Evolutionary conservation across 92 coral and sea anemone genomes (phyloP).

Genomic region (Epizoanthus stellaris): DNA sequence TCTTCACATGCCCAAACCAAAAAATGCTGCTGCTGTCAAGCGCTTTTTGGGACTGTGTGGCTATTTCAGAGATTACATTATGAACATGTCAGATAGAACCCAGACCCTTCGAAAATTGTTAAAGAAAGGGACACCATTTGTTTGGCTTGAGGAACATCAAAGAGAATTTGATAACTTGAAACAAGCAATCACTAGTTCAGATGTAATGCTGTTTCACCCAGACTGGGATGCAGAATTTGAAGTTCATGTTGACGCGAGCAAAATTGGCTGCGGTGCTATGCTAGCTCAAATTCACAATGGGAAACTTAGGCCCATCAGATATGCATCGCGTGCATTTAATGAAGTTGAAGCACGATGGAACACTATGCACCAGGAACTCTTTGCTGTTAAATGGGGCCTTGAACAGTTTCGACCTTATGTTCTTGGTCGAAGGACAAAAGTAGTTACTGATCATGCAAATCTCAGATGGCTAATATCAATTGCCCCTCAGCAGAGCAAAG

Average conservation of each 20-base stretch:
- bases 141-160: slow-evolving; percentile 54
- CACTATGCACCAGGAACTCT: slow-evolving; percentile 58
- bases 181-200: slow-evolving; percentile 54
- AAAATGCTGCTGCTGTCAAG: slow-evolving; percentile 51
- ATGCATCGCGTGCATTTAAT: not conserved
- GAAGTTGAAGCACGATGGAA: slow-evolving; percentile 59
- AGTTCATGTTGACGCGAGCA: slow-evolving; percentile 57
- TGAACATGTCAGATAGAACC: slow-evolving; percentile 47
- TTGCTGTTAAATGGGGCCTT: slow-evolving; percentile 54
- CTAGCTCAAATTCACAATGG: slow-evolving; percentile 55
- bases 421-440: slow-evolving; percentile 50
- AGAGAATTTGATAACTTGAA: slow-evolving; percentile 58
- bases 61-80: slow-evolving; percentile 58
- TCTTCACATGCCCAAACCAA: slow-evolving; percentile 60
- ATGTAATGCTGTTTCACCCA: slow-evolving; percentile 67
- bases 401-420: slow-evolving; percentile 59
- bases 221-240: slow-evolving; percentile 64
- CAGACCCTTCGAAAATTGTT: slow-evolving; percentile 40
- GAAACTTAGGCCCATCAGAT: slow-evolving; percentile 51
- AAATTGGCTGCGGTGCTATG: slow-evolving; percentile 66
- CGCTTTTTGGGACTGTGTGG: slow-evolving; percentile 57
- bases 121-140: slow-evolving; percentile 50
- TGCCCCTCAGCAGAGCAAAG: slow-evolving; percentile 67
- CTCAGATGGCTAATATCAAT: slow-evolving; percentile 61
- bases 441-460: not conserved